Base-by-base conservation (phyloP, 2,113 vertebrate species). In the Oryzias celebensis region DNA sequence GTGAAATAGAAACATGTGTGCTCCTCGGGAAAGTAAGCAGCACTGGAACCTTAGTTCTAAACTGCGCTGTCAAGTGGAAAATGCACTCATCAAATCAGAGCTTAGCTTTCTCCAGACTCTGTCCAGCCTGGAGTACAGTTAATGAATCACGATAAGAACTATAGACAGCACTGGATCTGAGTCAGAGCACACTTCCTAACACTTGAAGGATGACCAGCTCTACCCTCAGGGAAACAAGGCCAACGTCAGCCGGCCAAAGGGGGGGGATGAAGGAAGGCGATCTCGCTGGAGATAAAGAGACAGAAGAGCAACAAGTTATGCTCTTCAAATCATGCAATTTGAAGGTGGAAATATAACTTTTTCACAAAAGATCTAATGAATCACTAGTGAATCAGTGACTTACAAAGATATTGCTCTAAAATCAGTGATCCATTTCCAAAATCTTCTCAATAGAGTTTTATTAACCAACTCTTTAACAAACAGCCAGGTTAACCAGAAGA, bases 21-120 rank as follows among this genome's bases (percentile, higher is more conserved):
- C 14, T 41, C 7, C 16, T 42, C 52, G 52, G 52, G n/a, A 61
- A 48, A 54, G 58, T 59, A 49, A 20, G 65, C 24, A 14, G n/a
- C 22, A 60, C 28, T 31, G 50, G 26, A 74, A 62, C 45, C 18
- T 8, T 15, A 7, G 18, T 5, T 65, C 45, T 54, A 62, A 77
- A 58, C 58, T 43, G 44, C 41, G 58, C 48, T 4, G 12, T 62
- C 41, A n/a, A 55, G 55, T 67, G 65, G 79, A 78, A 80, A 74
- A 26, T 4, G 2, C 41, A 15, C 60, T 75, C 72, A 83, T 57
- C 63, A 75, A 58, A 77, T 72, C 75, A 63, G 64, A 57, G 53
- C 51, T 82, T 81, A 89, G 84, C 64, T 58, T 18, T 50, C 52
- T 58, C 73, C 48, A 23, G 55, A 43, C 58, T 46, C 72, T 66